Conservation (phyloP, 2,797 vertebrate species). For the Pelodytes ibericus region DNA sequence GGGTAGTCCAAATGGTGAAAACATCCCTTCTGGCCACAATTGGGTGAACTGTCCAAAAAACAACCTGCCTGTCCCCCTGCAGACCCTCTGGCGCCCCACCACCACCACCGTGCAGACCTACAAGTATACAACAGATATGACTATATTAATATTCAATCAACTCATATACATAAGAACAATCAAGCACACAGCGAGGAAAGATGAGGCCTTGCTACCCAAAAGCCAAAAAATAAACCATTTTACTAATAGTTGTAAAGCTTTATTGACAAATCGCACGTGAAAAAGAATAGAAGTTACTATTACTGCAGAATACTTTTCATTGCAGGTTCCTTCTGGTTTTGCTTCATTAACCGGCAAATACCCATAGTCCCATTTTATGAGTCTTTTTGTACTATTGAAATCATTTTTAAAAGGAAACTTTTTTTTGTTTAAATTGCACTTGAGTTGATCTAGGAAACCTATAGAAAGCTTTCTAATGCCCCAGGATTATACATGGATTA, state of each 20-base stretch:
- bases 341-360: conserved; percentile 16
- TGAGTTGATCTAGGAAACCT: not conserved
- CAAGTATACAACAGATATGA: too few species aligned
- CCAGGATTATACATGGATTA: conserved; percentile 35
- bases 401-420: conserved; percentile 13
- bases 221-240: too few species aligned
- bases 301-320: conserved; percentile 25
- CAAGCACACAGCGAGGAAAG: too few species aligned
- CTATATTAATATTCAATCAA: too few species aligned
- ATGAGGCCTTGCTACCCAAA: too few species aligned
- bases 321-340: conserved; percentile 14
- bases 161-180: too few species aligned
- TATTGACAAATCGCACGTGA: conserved; percentile 28
- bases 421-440: conserved; percentile 38
- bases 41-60: too few species aligned
- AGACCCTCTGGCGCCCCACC: too few species aligned
- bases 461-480: conserved; percentile 37
- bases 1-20: too few species aligned
- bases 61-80: too few species aligned
- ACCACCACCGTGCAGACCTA: too few species aligned
- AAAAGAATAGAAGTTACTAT: conserved; percentile 11
- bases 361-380: conserved; percentile 24
- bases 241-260: conserved; percentile 18
- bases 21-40: too few species aligned
- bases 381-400: conserved; percentile 28